Base-by-base conservation (phyloP, 2,113 vertebrate species). In the Pterocles burchelli region DNA sequence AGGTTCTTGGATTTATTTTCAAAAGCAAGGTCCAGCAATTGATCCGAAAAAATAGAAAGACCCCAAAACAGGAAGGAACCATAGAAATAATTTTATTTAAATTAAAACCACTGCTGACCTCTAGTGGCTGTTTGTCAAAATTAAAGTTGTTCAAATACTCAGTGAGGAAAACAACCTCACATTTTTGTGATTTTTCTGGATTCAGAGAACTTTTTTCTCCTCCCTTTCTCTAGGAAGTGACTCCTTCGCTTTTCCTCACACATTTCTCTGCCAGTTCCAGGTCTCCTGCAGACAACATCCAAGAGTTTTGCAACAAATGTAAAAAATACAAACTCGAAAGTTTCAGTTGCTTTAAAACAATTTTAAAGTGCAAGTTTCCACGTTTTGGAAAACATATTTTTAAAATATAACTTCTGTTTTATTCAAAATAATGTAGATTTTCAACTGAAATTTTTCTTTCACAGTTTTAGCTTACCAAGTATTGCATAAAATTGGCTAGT, bases 81-180 rank as follows among this genome's bases (percentile, higher is more conserved):
- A 18, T 10, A 7, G 33, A 29, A 62, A 57, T 36, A 29, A 43
- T 71, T 45, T 43, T 31, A 26, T 31, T 12, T 12, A 63, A 31
- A 52, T 82, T 77, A 92, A 96, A 95, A 31, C 14, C 95, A 65
- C 88, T 59, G 38, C 92, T 96, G 96, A 96, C 98, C 97, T 96
- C 98, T 97, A 95, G 98, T 89, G 98, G 98, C 14, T 76, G 49
- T 6, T 49, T 46, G 10, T 72, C 49, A 65, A 93, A 97, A 96
- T 74, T 83, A 38, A 81, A 94, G 38, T 58, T 92, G 29, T 22
- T 81, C 21, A 61, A 83, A 54, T 33, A 29, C 7, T 72, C 4
- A 2, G 5, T 13, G 22, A 61, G 9, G 4, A 0, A 22, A 41
- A 73, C 46, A 26, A 49, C 41, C 41, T 41, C 41, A 41, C 13